A percentile compares a stretch with the other conserved stretches of the same genome.
These are phyloP conservation scores for Pseudonaja textilis DNA, from an alignment of 2,113 vertebrate genomes.

Conservation along the genomic window DNA sequence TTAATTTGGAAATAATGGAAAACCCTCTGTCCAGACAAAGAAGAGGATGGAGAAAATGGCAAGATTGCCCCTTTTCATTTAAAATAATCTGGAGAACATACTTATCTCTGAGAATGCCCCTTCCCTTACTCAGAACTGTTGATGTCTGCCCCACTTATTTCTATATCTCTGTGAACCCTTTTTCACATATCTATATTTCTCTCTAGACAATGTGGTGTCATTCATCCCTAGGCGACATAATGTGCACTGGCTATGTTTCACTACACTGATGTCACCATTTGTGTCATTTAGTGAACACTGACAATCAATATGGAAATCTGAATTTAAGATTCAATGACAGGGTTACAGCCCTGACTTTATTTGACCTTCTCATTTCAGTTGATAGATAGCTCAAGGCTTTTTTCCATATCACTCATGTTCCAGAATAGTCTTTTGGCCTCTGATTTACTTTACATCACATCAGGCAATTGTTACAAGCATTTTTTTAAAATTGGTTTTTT, in stretches of 20 bases:
- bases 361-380: conserved; percentile 33
- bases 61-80: neutral
- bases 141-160: neutral
- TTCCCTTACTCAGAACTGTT: neutral
- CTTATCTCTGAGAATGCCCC: neutral
- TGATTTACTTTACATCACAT: conserved; percentile 12
- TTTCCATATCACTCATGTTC: conserved; percentile 66
- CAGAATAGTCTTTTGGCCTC: conserved; percentile 36
- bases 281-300: conserved; percentile 27
- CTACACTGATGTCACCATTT: conserved; percentile 28
- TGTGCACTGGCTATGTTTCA: conserved; percentile 28
- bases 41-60: neutral
- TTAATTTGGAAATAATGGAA: neutral
- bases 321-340: conserved; percentile 45
- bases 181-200: neutral
- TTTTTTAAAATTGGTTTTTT: neutral
- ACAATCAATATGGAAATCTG: conserved; percentile 27
- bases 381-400: conserved; percentile 57
- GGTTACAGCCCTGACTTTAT: conserved; percentile 6
- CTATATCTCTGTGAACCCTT: neutral
- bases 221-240: conserved; percentile 6
- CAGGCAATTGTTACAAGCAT: accelerated
- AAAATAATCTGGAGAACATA: neutral
- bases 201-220: neutral
- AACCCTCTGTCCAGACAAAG: neutral